These are phyloP conservation scores for Ormia ochracea DNA, from an alignment of 2,888 invertebrate species.

Conservation along the genomic window DNA sequence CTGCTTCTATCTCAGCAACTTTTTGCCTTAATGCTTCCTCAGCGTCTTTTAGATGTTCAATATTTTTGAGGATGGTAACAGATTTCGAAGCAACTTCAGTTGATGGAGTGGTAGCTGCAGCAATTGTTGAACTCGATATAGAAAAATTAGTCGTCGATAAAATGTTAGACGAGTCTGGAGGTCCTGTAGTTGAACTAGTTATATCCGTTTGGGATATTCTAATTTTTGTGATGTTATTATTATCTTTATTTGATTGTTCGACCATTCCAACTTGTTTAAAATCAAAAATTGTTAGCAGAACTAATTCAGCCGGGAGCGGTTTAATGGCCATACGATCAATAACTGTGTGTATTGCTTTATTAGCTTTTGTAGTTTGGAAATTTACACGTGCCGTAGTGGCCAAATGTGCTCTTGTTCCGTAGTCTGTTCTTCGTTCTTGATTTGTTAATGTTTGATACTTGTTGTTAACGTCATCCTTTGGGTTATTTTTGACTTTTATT, in stretches of 20 bases:
- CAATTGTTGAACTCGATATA: slow-evolving; percentile 1
- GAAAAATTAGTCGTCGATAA: not conserved
- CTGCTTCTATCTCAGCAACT: slow-evolving; percentile 75
- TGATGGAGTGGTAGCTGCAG: slow-evolving; percentile 5
- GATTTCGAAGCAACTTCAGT: not conserved
- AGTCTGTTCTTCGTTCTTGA: not conserved
- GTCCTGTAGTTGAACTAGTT: not conserved
- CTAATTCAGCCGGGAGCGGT: slow-evolving; percentile 65
- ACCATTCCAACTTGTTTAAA: slow-evolving; percentile 65
- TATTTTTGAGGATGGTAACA: slow-evolving; percentile 65
- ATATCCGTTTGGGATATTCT: slow-evolving; percentile 62
- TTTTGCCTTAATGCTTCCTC: slow-evolving; percentile 74
- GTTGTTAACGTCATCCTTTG: slow-evolving; percentile 36
- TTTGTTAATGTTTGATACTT: slow-evolving; percentile 29
- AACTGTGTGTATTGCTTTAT: slow-evolving; percentile 69
- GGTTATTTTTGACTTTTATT: slow-evolving; percentile 55
- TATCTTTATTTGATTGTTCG: slow-evolving; percentile 63
- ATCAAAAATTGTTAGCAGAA: slow-evolving; percentile 70
- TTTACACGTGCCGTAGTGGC: slow-evolving; percentile 56
- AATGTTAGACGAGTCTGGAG: not conserved
- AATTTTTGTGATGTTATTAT: slow-evolving; percentile 67
- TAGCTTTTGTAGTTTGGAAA: slow-evolving; percentile 67
- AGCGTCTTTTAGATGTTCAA: slow-evolving; percentile 68
- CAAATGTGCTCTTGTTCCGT: not conserved
- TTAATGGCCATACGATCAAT: slow-evolving; percentile 73